Conservation (phyloP, 2,888 invertebrate genomes). For the Cephus pulcher region DNA sequence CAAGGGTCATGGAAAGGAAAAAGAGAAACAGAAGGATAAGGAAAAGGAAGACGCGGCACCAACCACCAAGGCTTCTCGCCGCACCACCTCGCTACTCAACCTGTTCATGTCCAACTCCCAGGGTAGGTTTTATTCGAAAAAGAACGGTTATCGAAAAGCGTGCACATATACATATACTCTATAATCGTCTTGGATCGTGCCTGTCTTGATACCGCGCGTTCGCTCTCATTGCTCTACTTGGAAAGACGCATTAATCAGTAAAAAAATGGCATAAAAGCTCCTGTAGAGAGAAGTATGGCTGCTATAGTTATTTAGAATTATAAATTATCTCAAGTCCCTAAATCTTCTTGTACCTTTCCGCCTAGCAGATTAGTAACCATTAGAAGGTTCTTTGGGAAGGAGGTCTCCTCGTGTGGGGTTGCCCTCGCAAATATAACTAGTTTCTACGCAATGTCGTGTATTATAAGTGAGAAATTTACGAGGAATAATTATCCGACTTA, state of each 20-base stretch:
- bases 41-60: conserved; percentile 48
- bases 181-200: not conserved
- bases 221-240: not conserved
- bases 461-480: not conserved
- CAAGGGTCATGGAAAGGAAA: conserved; percentile 50
- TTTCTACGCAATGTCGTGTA: not conserved
- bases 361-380: not conserved
- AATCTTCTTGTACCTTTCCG: no score
- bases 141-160: conserved; percentile 10
- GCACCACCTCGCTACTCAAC: conserved; percentile 94
- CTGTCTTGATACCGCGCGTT: not conserved
- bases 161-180: conserved; percentile 1
- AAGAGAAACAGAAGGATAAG: conserved; percentile 53
- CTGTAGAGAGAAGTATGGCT: not conserved
- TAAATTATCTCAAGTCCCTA: not conserved
- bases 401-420: not conserved
- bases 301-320: not conserved
- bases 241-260: not conserved
- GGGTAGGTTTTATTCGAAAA: conserved; percentile 72
- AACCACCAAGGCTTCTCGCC: conserved; percentile 82
- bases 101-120: conserved; percentile 96
- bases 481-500: not conserved
- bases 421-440: no score
- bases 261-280: not conserved
- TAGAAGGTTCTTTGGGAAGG: not conserved